Evolutionary conservation across 2,888 invertebrate species (phyloP).

Genomic region (Eutolmus rufibarbis): DNA sequence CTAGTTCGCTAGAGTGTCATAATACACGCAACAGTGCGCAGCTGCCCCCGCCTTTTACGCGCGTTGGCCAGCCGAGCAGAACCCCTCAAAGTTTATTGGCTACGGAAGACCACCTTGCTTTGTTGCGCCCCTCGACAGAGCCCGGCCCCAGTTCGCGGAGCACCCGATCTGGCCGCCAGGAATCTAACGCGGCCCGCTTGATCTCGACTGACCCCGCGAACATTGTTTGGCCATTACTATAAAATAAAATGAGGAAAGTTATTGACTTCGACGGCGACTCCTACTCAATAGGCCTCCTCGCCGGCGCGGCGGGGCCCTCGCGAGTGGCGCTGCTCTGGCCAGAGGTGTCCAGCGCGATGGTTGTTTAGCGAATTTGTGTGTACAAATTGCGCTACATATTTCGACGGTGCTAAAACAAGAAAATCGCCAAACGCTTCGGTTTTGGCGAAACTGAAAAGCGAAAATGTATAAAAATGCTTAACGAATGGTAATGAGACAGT

Average conservation of each 20-base stretch:
- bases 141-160: not conserved
- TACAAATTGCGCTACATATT: constrained; percentile 33
- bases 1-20: not conserved
- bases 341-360: constrained; percentile 3
- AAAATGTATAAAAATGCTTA: not conserved
- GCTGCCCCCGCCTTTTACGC: constrained; percentile 42
- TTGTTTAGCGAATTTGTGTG: constrained; percentile 32
- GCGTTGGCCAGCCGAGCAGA: constrained; percentile 39
- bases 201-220: constrained; percentile 32
- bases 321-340: not conserved
- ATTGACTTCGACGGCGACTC: constrained; percentile 35
- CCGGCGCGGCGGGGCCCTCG: not conserved
- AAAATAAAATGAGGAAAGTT: constrained; percentile 40
- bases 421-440: constrained; percentile 4
- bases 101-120: not conserved
- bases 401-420: constrained; percentile 4
- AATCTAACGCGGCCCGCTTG: constrained; percentile 3
- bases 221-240: constrained; percentile 41
- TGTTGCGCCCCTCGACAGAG: not conserved
- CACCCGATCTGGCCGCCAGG: not conserved
- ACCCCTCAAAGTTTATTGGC: constrained; percentile 44
- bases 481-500: constrained; percentile 41
- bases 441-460: not conserved
- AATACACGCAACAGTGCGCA: not conserved
- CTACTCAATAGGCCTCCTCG: constrained; percentile 14